Evolutionary conservation across 2,113 vertebrate species (phyloP), one percentile per base, ranked within the genome.

Genomic region (Aegypius monachus): DNA sequence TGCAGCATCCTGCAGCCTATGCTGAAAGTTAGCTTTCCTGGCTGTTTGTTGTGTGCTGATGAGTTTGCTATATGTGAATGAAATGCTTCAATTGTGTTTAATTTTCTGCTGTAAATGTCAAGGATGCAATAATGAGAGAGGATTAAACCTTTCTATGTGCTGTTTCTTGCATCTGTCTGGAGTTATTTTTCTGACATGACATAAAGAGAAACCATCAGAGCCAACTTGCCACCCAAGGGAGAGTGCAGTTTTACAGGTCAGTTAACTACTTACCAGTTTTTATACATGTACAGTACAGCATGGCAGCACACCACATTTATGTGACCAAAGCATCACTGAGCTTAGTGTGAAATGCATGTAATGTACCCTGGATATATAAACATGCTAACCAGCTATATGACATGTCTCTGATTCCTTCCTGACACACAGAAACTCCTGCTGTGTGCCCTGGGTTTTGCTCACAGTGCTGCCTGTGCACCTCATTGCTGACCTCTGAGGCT

Each of bases 31-130:
- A 18, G 56, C 86, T 86, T 88, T 63, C 75, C 48, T 81, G 40
- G 68, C 40, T 94, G 62, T 88, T 95, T 94, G 59, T 86, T 96
- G 81, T 93, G 50, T 90, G 74, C 84, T 95, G 89, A 91, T 87
- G 89, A 91, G 81, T 82, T 91, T 94, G 80, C 92, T 95, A 43
- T 65, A 65, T 73, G 81, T 81, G 79, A 95, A 86, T 80, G n/a
- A 97, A 97, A 95, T 93, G 81, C 84, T 96, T 97, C 81, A 67
- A 82, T 86, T 97, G 94, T 96, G 86, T 94, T 97, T 96, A 97
- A 97, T 97, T 95, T 97, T 93, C 91, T 85, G 91, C 87, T 88
- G 79, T 93, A 94, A 96, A 96, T 96, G 94, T 95, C 93, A 96
- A 91, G 91, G 67, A 96, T 95, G 73, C 58, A 62, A 38, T 95